phyloP scores from a whole-genome alignment of 2,797 vertebrate species.

The Ptychobarbus kaznakovi region DNA sequence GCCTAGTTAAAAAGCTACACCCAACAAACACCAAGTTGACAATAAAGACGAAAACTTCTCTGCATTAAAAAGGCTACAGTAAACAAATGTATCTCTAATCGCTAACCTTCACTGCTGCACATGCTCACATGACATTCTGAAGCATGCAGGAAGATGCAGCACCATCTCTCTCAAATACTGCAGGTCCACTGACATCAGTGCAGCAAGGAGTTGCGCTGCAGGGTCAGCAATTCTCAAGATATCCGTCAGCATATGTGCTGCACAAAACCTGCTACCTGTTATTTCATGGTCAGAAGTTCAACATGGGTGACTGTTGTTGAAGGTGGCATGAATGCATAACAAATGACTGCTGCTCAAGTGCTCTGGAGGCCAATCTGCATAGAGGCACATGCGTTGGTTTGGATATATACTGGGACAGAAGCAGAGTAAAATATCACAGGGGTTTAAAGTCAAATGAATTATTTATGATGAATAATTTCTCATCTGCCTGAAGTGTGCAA shows the following conservation, averaged over 20 bases:
- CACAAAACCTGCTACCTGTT: slow-evolving; percentile 53
- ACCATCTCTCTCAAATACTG: background rate
- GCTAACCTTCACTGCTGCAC: background rate
- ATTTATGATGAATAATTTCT: slow-evolving; percentile 67
- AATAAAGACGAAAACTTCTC: background rate
- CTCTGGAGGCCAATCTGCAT: slow-evolving; percentile 58
- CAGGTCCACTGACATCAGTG: slow-evolving; percentile 36
- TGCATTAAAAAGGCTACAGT: background rate
- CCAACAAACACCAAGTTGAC: background rate
- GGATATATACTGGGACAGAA: slow-evolving; percentile 52
- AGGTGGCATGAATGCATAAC: slow-evolving; percentile 62
- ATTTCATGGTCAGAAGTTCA: slow-evolving; percentile 49
- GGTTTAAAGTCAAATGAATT: slow-evolving; percentile 72
- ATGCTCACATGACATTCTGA: slow-evolving; percentile 24
- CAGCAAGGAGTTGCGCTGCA: slow-evolving; percentile 26
- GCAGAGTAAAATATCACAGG: slow-evolving; percentile 60
- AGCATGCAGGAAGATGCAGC: background rate
- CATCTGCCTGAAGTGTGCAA: slow-evolving; percentile 56
- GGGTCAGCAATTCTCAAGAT: slow-evolving; percentile 58
- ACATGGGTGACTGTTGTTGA: slow-evolving; percentile 40
- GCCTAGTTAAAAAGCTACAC: background rate
- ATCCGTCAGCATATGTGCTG: slow-evolving; percentile 55
- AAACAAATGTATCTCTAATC: background rate
- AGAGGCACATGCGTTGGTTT: slow-evolving; percentile 54
- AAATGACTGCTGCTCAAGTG: slow-evolving; percentile 47